Evolutionary conservation across 2,797 vertebrate genomes (phyloP), one percentile per base, ranked within the genome.

Genomic region (Helostoma temminkii): DNA sequence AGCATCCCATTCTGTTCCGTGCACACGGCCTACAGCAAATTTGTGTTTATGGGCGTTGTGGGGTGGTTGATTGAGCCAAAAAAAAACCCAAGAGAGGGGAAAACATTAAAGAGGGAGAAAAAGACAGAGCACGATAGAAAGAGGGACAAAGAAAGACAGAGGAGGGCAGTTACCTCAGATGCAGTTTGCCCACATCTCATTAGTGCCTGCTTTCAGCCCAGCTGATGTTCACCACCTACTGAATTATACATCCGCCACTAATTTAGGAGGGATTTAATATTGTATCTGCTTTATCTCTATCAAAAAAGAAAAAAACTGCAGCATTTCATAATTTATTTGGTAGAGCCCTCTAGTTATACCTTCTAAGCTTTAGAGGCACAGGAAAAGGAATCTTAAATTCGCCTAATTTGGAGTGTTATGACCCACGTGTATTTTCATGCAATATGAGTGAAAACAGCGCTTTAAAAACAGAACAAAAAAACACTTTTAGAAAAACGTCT

Each of bases 211-310:
- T 84, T 84, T 86, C 81, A 82, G 76, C 74, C 80, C 83, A 83
- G 80, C 74, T 85, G 87, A 89, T 88, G 85, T 87, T 89, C 86
- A 74, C 80, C 75, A 76, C 82, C 86, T 83, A 36, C 88, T 91
- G 81, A 91, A 92, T 92, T 87, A 93, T 86, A 88, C 86, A 92
- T 91, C 46, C 53, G 10, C 72, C 87, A 84, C 87, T 90, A 89
- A 92, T 91, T 92, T 92, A 77, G 82, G 82, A 87, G 81, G 76
- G 79, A 85, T 91, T 91, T 89, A 89, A 87, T 90, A 89, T 83
- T 87, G 79, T 78, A 84, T 86, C 85, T 79, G 81, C 82, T 89
- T 92, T 86, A 87, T 89, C 85, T 89, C 74, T 72, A 87, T 85
- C 79, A 67, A 71, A 71, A 53, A 56, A 61, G 22, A 60, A 66